These are phyloP conservation scores for Thaleichthys pacificus DNA, from an alignment of 2,797 vertebrate species.

Conservation along the genomic window DNA sequence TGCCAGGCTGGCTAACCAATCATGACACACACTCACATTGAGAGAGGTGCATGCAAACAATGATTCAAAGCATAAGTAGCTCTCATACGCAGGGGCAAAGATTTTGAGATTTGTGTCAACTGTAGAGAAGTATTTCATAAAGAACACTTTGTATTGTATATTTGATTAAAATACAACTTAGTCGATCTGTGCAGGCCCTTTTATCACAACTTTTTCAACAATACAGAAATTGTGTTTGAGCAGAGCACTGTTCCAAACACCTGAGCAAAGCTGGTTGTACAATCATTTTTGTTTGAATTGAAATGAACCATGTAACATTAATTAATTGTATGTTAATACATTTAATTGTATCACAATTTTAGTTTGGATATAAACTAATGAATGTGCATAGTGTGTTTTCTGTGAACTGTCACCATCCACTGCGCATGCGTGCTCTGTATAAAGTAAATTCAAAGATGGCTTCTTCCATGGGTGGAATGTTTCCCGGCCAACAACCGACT, in stretches of 20 bases:
- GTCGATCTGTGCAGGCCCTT: background rate
- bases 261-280: too few relatives aligned
- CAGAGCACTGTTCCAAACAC: too few relatives aligned
- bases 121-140: background rate
- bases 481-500: conserved; percentile 77
- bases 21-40: conserved; percentile 34
- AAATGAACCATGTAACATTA: background rate
- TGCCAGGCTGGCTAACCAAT: conserved; percentile 70
- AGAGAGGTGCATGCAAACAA: background rate
- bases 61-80: too few relatives aligned
- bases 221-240: too few relatives aligned
- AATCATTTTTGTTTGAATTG: too few relatives aligned
- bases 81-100: background rate
- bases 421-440: conserved; percentile 50
- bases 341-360: background rate
- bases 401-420: background rate
- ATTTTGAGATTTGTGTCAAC: background rate
- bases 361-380: background rate
- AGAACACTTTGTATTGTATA: background rate
- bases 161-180: background rate
- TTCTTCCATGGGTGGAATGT: conserved; percentile 85
- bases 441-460: conserved; percentile 74
- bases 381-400: background rate
- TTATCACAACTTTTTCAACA: background rate
- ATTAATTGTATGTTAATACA: background rate